Conservation (phyloP, 2,888 invertebrate species). For the Epinotia nisella region DNA sequence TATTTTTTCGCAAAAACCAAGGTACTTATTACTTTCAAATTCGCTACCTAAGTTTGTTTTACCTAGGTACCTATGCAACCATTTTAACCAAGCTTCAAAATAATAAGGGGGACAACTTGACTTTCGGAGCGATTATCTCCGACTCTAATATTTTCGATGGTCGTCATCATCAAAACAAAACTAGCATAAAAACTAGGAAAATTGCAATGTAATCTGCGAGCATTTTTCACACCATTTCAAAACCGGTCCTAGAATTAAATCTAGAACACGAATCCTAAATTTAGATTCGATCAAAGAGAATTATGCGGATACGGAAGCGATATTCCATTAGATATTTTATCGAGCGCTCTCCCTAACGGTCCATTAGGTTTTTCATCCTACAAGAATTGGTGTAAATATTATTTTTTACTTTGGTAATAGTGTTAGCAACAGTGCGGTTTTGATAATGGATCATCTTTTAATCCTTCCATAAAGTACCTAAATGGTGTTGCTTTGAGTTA, state of each 20-base stretch:
- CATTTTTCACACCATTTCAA: constrained; percentile 38
- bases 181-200: neutral
- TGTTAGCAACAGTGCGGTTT: constrained; percentile 33
- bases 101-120: too few species aligned
- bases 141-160: too few species aligned
- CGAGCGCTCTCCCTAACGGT: constrained; percentile 60
- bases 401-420: constrained; percentile 43
- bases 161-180: neutral
- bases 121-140: too few species aligned
- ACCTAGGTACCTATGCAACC: too few species aligned
- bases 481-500: constrained; percentile 15
- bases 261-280: constrained; percentile 56
- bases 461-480: constrained; percentile 14
- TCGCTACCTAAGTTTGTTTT: too few species aligned
- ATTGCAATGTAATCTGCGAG: constrained; percentile 3
- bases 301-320: constrained; percentile 64
- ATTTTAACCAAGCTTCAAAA: too few species aligned
- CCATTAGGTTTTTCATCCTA: constrained; percentile 57
- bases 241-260: constrained; percentile 49
- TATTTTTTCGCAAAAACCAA: too few species aligned
- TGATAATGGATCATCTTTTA: constrained; percentile 21
- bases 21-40: too few species aligned
- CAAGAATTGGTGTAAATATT: constrained; percentile 51
- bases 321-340: constrained; percentile 65
- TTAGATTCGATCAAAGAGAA: constrained; percentile 63